phyloP scores from a whole-genome alignment of 2,888 invertebrate species.

The Limnephilus marmoratus region DNA sequence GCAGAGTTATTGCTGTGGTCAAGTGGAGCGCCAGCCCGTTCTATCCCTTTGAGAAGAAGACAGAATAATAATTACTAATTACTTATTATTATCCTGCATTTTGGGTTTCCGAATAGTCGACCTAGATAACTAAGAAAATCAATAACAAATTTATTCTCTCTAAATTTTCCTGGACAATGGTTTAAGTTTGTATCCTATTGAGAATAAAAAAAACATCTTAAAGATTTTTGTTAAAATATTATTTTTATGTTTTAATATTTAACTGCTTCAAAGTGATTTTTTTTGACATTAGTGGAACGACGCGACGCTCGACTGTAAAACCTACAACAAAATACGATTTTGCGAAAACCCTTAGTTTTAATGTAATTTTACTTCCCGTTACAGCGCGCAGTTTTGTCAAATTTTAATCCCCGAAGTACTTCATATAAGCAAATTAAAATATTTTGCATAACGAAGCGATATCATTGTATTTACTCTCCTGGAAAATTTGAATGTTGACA shows the following conservation, averaged over 20 bases:
- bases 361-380: background rate
- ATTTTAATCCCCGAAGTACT: background rate
- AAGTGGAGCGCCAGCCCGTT: slow-evolving; percentile 56
- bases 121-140: background rate
- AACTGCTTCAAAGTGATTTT: too few relatives aligned
- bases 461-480: background rate
- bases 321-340: background rate
- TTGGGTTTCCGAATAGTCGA: too few relatives aligned
- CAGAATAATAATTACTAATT: too few relatives aligned
- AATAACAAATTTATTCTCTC: background rate
- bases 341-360: background rate
- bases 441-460: background rate
- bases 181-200: too few relatives aligned
- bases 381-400: background rate
- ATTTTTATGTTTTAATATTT: background rate
- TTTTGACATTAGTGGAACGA: too few relatives aligned
- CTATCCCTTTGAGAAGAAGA: slow-evolving; percentile 50
- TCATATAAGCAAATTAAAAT: background rate
- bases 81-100: background rate
- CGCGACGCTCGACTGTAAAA: background rate
- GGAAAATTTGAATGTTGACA: background rate
- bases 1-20: slow-evolving; percentile 31
- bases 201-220: too few relatives aligned
- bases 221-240: background rate
- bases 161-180: too few relatives aligned